phyloP scores from a whole-genome alignment of 2,113 vertebrate species.

The Parus major region DNA sequence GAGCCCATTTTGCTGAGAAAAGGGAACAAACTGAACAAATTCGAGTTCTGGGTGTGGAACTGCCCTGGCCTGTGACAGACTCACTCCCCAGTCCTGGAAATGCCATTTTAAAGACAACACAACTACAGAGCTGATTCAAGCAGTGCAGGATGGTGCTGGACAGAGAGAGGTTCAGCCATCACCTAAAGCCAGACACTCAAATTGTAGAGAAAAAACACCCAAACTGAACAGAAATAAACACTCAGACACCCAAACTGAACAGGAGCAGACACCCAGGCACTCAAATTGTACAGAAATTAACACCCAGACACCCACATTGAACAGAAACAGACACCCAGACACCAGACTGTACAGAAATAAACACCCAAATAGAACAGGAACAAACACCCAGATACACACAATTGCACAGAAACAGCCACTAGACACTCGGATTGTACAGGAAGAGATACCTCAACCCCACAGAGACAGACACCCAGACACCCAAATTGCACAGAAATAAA shows the following conservation, averaged over 20 bases:
- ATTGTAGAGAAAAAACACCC: not conserved
- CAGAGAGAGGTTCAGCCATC: not conserved
- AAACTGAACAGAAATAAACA: not conserved
- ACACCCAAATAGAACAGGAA: no score
- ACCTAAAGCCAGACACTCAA: not conserved
- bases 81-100: not conserved
- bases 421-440: not conserved
- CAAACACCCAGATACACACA: not conserved
- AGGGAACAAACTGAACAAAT: fast-evolving
- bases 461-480: not conserved
- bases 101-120: no score
- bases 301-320: not conserved
- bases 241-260: not conserved
- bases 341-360: fast-evolving
- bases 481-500: not conserved
- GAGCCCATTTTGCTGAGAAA: not conserved
- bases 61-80: not conserved
- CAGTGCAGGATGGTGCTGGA: not conserved
- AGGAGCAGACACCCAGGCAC: not conserved
- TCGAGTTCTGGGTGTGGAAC: not conserved
- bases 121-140: fast-evolving
- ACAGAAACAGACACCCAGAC: not conserved
- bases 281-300: not conserved
- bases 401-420: not conserved
- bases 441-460: no score